Conservation (phyloP, 2,797 vertebrate genomes). For the Aphelocoma californica region DNA sequence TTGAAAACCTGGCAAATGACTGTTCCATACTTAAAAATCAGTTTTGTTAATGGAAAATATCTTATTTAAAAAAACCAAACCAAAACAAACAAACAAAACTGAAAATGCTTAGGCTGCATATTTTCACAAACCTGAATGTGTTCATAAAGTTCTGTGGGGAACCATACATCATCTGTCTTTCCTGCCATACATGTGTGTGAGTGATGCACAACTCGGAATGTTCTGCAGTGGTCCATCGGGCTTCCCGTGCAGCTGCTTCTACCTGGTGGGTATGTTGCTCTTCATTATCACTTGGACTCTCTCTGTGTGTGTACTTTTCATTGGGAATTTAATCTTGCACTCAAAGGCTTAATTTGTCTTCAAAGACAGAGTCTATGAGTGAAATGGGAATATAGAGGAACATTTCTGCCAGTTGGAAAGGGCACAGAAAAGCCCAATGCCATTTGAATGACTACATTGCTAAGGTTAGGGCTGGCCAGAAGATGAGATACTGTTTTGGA, state of each 20-base stretch:
- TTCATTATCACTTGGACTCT: background rate
- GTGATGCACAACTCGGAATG: rapidly evolving
- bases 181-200: background rate
- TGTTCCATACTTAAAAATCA: conserved; percentile 74
- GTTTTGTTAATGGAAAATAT: conserved; percentile 68
- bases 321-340: background rate
- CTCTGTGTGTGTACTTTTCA: background rate
- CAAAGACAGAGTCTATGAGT: background rate
- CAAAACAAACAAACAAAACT: background rate
- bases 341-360: background rate
- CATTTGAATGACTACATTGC: background rate
- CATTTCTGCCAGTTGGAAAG: background rate
- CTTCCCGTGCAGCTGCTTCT: background rate
- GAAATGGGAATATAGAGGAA: background rate
- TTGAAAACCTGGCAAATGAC: conserved; percentile 80
- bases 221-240: rapidly evolving
- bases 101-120: conserved; percentile 64
- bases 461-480: background rate
- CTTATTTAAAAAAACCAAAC: conserved; percentile 1
- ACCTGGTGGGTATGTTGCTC: background rate
- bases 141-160: conserved; percentile 66
- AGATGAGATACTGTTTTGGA: background rate
- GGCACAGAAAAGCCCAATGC: background rate
- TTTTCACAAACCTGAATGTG: conserved; percentile 65
- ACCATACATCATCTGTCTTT: conserved; percentile 18